A percentile compares a stretch with the other conserved stretches of the same genome.
Conservation (phyloP, 2,888 invertebrate genomes). For the Volucella inanis region DNA sequence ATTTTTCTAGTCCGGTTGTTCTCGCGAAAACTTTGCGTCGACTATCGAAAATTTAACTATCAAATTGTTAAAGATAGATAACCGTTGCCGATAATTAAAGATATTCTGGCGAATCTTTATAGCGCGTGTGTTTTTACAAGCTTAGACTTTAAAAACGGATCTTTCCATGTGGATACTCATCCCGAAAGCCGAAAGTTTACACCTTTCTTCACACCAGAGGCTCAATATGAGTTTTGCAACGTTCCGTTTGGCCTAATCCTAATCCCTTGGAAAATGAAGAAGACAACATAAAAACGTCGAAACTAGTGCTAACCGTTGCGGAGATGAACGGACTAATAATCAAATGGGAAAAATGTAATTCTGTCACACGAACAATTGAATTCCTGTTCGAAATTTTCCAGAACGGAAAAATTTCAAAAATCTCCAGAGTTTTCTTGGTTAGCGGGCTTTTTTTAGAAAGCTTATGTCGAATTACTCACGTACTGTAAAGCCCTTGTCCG, state of each 20-base stretch:
- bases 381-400: slow-evolving; percentile 44
- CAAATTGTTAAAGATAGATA: slow-evolving; percentile 51
- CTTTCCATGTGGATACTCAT: no score
- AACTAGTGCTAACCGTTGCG: not conserved
- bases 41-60: slow-evolving; percentile 76
- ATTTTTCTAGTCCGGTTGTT: slow-evolving; percentile 75
- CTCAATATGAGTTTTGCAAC: no score
- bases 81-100: slow-evolving; percentile 75
- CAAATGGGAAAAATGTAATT: slow-evolving; percentile 36
- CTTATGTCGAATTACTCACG: slow-evolving; percentile 28
- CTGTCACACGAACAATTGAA: slow-evolving; percentile 15
- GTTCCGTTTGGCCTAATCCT: no score
- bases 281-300: slow-evolving; percentile 44
- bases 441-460: slow-evolving; percentile 29
- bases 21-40: slow-evolving; percentile 77
- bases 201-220: no score
- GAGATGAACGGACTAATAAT: not conserved
- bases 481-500: no score
- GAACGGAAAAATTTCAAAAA: slow-evolving; percentile 28
- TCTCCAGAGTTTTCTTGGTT: slow-evolving; percentile 32
- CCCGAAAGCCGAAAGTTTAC: no score
- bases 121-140: slow-evolving; percentile 64
- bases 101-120: slow-evolving; percentile 74
- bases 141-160: not conserved
- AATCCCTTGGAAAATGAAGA: slow-evolving; percentile 3